Evolutionary conservation across 2,888 invertebrate genomes (phyloP), one percentile per base, ranked within the genome.

Genomic region (Folsomia manolachei): DNA sequence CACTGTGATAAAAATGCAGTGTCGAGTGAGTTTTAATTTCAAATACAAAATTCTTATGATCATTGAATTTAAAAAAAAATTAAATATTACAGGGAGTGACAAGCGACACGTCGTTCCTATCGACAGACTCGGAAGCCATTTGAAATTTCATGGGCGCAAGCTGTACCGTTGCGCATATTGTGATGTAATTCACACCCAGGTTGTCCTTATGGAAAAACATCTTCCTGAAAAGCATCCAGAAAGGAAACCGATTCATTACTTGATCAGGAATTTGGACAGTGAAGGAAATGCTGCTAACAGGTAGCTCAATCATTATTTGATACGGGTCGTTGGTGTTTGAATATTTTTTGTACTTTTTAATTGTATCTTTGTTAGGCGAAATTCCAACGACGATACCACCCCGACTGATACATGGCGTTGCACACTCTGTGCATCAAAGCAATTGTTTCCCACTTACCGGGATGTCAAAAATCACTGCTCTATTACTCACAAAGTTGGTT

Each of bases 101-200:
- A 71, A 75, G n/a, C 66, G 76, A 25, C 71, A 76, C 63, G 51
- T 71, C 0, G 79, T 89, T 69, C 86, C 87, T 0, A 86, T 89
- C 1, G 86, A 88, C n/a, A 86, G 88, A 74, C 87, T 93, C 71
- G 83, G 90, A 14, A 86, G 87, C 65, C 94, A 94, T 83, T 85
- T 93, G 73, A 89, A 89, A 82, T 88, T 90, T 84, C 94, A 94
- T 84, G 91, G 91, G 76, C 84, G 86, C 4, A 87, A 87, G 72
- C 84, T 94, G 51, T 92, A 89, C 83, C 90, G 90, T 79, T 94
- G 93, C 83, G 87, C 88, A 0, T 84, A 86, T 74, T 94, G 94
- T 82, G 82, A 85, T 51, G 89, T 88, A 82, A 86, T 89, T 78
- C 90, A 91, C 82, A 87, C 88, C 82, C 87, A 87, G 78, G 83